Evolutionary conservation across 2,888 invertebrate species (phyloP), one percentile per base, ranked within the genome.

Genomic region (Acleris cristana): DNA sequence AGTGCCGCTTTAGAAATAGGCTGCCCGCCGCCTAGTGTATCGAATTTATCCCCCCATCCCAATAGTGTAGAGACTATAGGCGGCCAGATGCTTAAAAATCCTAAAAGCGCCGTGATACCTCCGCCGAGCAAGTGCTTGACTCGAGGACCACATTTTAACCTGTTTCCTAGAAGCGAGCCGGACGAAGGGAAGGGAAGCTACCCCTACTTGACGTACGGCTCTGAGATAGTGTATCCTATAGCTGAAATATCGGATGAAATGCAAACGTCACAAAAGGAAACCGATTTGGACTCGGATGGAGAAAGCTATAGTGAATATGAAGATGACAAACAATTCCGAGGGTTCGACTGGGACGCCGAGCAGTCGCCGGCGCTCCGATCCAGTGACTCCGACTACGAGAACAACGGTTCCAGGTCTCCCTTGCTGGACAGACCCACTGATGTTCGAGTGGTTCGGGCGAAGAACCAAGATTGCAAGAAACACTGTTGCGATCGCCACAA

Each of bases 231-330:
- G 1, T 97, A 97, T 84, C 97, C 97, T 4, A 97, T 97, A 74
- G 97, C 96, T 1, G 97, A 97, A 87, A 96, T 96, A 81, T 95
- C 96, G 0, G 97, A 96, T 78, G 97, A 97, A 84, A 95, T 95
- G 90, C 95, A 95, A 80, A 95, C 94, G 12, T 95, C 94, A 1
- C 95, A 95, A 74, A 94, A 94, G 53, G 95, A 95, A 77, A 94
- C 94, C 0, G 95, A 95, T 77, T 77, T 94, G 69, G 93, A 94
- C 73, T 95, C 94, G 0, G 92, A 93, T 55, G 94, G 93, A 23
- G 93, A 94, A 73, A 94, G 94, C 69, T 95, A 94, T 74, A 94
- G 94, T 69, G 94, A 95, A 79, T 94, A 94, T 74, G 95, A 95
- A 70, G 94, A 94, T 70, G 94, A 94, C 71, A 94, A 94, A 71